Evolutionary conservation across 2,113 vertebrate genomes (phyloP).

Genomic region (Ameiurus melas): DNA sequence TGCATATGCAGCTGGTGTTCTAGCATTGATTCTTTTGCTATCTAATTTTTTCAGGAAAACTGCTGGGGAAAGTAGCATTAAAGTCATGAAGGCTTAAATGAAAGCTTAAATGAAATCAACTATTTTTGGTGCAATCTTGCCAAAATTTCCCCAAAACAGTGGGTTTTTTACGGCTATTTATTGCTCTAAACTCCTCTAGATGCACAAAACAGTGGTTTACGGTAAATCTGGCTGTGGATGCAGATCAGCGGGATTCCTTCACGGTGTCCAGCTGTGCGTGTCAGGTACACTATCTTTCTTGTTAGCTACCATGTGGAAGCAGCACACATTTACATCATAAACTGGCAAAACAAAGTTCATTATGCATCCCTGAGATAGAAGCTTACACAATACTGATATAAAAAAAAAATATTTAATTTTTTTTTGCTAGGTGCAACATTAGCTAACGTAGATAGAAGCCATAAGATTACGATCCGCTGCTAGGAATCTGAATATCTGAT

Average conservation of each 20-base stretch:
- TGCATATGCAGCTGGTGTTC: conserved; percentile 31
- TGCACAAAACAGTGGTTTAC: not conserved
- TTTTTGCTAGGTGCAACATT: not conserved
- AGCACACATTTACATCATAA: not conserved
- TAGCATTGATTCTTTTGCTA: conserved; percentile 28
- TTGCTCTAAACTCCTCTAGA: not conserved
- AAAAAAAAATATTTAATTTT: too few species aligned
- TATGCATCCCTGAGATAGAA: not conserved
- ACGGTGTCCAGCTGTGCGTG: not conserved
- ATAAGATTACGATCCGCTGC: not conserved
- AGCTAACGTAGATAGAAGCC: not conserved
- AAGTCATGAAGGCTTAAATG: conserved; percentile 13
- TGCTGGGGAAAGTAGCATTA: conserved; percentile 28
- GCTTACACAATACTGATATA: not conserved
- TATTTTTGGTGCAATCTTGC: not conserved
- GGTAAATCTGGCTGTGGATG: not conserved
- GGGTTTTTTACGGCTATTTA: not conserved
- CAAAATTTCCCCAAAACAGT: not conserved
- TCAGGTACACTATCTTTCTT: not conserved
- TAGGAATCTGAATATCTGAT: not conserved
- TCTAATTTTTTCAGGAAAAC: conserved; percentile 40
- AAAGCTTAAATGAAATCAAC: not conserved
- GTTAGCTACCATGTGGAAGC: not conserved
- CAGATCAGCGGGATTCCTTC: not conserved
- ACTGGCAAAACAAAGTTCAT: not conserved